Evolutionary conservation across 2,888 invertebrate species (phyloP).

Genomic region (Spialia ferax): DNA sequence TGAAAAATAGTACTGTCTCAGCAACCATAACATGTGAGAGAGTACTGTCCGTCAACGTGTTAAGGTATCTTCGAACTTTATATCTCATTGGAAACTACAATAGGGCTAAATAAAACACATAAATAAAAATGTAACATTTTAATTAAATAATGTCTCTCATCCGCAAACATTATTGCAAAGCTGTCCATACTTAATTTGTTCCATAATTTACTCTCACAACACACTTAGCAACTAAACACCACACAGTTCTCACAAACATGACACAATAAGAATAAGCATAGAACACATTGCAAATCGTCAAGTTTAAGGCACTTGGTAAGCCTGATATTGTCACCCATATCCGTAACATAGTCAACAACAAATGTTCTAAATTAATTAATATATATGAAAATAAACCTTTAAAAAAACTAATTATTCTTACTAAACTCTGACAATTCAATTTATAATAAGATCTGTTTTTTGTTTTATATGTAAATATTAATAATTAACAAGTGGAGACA

Average conservation of each 20-base stretch:
- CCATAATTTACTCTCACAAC: constrained; percentile 82
- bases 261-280: constrained; percentile 65
- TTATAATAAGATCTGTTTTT: neutral
- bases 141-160: constrained; percentile 80
- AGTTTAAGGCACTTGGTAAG: constrained; percentile 33
- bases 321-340: constrained; percentile 1
- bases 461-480: neutral
- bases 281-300: constrained; percentile 32
- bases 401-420: neutral
- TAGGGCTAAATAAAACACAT: constrained; percentile 35
- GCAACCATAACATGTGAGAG: too few relatives aligned
- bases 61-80: too few relatives aligned
- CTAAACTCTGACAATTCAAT: neutral
- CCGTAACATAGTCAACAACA: neutral
- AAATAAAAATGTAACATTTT: constrained; percentile 78
- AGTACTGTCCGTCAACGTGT: too few relatives aligned
- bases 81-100: too few relatives aligned
- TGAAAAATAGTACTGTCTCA: too few relatives aligned
- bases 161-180: constrained; percentile 75
- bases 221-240: constrained; percentile 73
- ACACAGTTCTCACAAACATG: constrained; percentile 66
- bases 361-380: neutral
- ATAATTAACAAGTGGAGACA: neutral
- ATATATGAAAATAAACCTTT: neutral
- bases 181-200: constrained; percentile 78